Conservation (phyloP, 2,797 vertebrate genomes). For the Neosilurus hyrtlii region DNA sequence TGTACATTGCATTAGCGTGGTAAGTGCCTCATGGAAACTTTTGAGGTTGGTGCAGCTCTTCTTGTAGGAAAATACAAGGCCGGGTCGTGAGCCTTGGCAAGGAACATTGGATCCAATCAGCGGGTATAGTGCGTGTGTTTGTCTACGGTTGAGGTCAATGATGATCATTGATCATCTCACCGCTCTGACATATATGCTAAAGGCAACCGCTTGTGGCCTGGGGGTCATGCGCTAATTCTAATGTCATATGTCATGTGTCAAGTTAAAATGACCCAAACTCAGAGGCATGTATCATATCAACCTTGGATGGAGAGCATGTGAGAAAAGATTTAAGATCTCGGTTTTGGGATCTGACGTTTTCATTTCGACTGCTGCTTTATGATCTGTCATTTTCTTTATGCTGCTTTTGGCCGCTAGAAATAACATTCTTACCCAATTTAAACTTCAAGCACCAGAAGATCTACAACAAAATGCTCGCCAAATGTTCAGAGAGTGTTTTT, state of each 20-base stretch:
- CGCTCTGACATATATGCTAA: constrained; percentile 48
- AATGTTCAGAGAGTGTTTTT: constrained; percentile 8
- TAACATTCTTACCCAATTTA: constrained; percentile 31
- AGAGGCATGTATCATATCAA: constrained; percentile 58
- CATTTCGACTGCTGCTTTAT: constrained; percentile 18
- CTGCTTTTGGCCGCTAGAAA: constrained; percentile 36
- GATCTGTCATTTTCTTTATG: constrained; percentile 23
- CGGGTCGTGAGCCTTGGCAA: constrained; percentile 29
- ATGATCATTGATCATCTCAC: constrained; percentile 48
- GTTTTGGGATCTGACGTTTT: constrained; percentile 34
- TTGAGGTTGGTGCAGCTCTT: constrained; percentile 18
- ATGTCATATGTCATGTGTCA: constrained; percentile 62
- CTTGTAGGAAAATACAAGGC: constrained; percentile 23
- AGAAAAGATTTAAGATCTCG: constrained; percentile 18
- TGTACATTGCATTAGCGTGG: constrained; percentile 27
- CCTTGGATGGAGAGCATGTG: constrained; percentile 6
- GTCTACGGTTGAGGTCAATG: constrained; percentile 40
- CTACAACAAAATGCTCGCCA: not conserved
- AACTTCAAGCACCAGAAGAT: constrained; percentile 20
- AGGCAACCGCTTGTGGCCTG: constrained; percentile 49
- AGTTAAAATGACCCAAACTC: constrained; percentile 59
- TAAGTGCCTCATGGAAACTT: constrained; percentile 46
- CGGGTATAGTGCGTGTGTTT: constrained; percentile 42
- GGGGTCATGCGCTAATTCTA: constrained; percentile 61
- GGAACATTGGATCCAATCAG: constrained; percentile 22